Evolutionary conservation across 2,113 vertebrate species (phyloP).

Genomic region (Eidolon helvum): DNA sequence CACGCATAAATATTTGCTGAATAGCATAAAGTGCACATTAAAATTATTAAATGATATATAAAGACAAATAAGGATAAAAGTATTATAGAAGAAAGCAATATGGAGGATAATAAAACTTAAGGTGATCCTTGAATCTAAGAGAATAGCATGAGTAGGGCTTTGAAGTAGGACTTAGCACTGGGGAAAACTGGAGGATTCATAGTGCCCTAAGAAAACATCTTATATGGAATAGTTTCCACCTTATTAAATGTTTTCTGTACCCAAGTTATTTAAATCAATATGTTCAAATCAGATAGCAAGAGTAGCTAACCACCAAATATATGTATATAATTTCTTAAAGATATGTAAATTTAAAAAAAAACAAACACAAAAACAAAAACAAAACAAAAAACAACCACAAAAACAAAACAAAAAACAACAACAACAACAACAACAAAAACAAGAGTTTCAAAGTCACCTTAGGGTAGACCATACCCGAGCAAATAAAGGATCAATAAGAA

Average conservation of each 20-base stretch:
- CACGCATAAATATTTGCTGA: background rate
- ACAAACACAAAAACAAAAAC: no score
- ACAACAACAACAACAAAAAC: no score
- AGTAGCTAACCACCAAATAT: background rate
- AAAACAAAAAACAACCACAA: no score
- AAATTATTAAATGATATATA: background rate
- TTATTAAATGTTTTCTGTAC: background rate
- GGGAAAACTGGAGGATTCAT: background rate
- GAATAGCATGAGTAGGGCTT: background rate
- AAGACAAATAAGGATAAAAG: background rate
- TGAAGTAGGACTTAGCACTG: background rate
- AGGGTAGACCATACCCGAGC: no score
- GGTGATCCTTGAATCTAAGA: background rate
- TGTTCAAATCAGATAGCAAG: background rate
- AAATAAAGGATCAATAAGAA: background rate
- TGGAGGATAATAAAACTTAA: background rate
- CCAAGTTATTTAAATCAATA: background rate
- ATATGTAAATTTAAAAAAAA: constrained; percentile 13
- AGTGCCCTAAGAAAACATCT: background rate
- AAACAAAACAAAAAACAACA: no score
- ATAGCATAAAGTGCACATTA: background rate
- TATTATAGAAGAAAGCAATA: background rate
- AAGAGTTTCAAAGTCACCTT: no score
- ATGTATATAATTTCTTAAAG: background rate
- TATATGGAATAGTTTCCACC: background rate